Conservation (phyloP, 2,797 vertebrate species). For the Pseudocheirus occidentalis region DNA sequence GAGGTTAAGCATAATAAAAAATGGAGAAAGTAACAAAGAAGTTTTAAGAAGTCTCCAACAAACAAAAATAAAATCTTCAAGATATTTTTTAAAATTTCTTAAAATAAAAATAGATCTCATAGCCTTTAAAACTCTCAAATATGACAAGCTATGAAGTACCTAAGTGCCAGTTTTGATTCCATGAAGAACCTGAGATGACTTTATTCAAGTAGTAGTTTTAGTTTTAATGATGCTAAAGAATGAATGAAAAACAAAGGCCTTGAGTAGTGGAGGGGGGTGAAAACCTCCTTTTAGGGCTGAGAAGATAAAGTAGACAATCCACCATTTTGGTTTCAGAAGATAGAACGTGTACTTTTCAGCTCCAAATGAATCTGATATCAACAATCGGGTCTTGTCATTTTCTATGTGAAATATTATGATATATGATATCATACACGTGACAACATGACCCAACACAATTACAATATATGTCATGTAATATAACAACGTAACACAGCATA, state of each 20-base stretch:
- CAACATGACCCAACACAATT: too few species aligned
- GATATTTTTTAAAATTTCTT: background rate
- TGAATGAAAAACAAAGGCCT: background rate
- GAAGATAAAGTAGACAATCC: background rate
- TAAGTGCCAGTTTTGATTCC: background rate
- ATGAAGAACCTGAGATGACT: background rate
- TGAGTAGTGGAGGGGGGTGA: background rate
- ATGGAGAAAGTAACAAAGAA: background rate
- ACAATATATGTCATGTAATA: background rate
- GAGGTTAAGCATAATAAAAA: background rate
- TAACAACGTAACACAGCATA: background rate
- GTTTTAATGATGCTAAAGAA: background rate
- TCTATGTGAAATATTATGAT: background rate
- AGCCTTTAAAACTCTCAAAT: background rate
- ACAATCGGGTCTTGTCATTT: background rate
- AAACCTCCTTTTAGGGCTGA: background rate
- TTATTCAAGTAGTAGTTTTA: background rate
- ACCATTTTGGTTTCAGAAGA: background rate
- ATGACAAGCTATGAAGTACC: background rate
- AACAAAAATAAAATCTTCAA: background rate
- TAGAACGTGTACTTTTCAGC: background rate
- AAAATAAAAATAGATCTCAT: background rate
- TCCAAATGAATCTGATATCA: background rate
- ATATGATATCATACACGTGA: background rate
- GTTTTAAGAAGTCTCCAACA: background rate